Evolutionary conservation across 2,888 invertebrate genomes (phyloP), one percentile per base, ranked within the genome.

Genomic region (Acrobasis suavella): DNA sequence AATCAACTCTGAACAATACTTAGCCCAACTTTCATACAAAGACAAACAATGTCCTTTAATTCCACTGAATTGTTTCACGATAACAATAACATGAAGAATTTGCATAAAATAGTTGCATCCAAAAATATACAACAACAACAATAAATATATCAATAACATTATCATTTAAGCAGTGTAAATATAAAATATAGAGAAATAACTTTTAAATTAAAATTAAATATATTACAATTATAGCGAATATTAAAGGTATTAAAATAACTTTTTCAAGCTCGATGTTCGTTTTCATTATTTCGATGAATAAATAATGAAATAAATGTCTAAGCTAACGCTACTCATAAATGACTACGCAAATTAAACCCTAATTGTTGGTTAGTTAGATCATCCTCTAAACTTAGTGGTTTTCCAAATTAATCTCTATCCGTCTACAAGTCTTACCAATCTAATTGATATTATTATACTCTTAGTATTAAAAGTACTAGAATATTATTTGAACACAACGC

Each of bases 331-430:
- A 86, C 61, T 74, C 71, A 77, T 79, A 78, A 82, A 64, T 72
- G 70, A 67, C 87, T 90, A 89, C 82, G 81, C 80, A 91, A 90
- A 86, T 77, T 49, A 88, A 81, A 70, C 67, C 79, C 87, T 91
- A 91, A 79, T 82, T 82, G 78, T 83, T 76, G 72, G 76, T 82
- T 83, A 78, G 75, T 75, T 73, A 72, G 73, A 86, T 83, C 91
- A 92, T 92, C 92, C 92, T 92, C 92, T 92, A 92, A 92, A 92
- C 92, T 85, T 90, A 91, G 90, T 90, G 85, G 83, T 85, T 81
- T 76, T 74, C 74, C 70, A 87, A 85, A 85, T 81, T 82, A 86
- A 85, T 73, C 64, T 67, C 76, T 78, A 87, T 77, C 74, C 70
- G 32, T 68, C 74, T 75, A 74, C 68, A 58, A 66, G 71, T 73